phyloP scores from a whole-genome alignment of 1,140 invertebrate species.

The Bombus vancouverensis region DNA sequence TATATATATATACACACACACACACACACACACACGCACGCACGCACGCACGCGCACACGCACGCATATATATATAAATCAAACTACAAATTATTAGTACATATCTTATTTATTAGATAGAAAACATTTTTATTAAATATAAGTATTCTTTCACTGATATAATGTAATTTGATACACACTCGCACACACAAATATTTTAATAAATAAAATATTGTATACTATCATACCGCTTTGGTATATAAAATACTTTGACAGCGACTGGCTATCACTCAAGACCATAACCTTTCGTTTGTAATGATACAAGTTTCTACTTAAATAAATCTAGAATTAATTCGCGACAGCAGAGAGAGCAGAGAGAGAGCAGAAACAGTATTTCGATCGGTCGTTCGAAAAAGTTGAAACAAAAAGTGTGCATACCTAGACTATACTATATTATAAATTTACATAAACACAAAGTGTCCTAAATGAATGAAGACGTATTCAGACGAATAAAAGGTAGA shows the following conservation, averaged over 20 bases:
- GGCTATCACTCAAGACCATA: background rate
- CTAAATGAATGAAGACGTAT: slow-evolving; percentile 61
- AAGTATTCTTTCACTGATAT: background rate
- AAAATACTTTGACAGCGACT: background rate
- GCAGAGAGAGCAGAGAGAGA: no score
- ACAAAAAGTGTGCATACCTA: no score
- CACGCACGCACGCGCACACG: accelerated
- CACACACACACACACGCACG: no score
- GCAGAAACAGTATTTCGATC: background rate
- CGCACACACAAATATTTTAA: background rate
- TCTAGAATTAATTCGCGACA: background rate
- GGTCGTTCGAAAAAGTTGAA: background rate
- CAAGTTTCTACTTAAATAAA: background rate
- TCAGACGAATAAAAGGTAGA: slow-evolving; percentile 56
- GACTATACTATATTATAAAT: no score
- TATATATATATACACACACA: no score
- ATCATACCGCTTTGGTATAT: background rate
- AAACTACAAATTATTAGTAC: background rate
- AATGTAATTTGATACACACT: background rate
- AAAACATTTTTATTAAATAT: background rate
- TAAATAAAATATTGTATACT: background rate
- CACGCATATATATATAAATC: background rate
- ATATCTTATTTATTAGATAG: background rate
- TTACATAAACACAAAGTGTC: background rate
- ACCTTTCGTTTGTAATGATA: background rate